These are phyloP conservation scores for Nansenia antarctica DNA, from an alignment of 2,113 vertebrate genomes.

Conservation along the genomic window DNA sequence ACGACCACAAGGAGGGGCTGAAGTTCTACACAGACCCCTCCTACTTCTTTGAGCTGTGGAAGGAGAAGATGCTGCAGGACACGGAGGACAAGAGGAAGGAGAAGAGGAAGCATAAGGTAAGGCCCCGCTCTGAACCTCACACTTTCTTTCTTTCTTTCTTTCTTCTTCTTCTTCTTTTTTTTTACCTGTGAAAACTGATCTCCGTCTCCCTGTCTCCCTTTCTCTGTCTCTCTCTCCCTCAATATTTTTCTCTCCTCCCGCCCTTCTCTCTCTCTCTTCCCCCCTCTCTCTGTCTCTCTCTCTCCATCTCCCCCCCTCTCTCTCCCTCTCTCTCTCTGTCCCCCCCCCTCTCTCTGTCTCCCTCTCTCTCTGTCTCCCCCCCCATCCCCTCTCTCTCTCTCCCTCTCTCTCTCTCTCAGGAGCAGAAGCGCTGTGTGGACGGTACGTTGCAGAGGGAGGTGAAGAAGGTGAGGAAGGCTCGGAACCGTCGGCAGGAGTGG, in stretches of 20 bases:
- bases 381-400: not conserved
- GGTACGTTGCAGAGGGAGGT: constrained; percentile 97
- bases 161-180: not conserved
- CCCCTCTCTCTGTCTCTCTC: not conserved
- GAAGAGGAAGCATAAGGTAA: constrained; percentile 78
- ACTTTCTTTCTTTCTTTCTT: too few species aligned
- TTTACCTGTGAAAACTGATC: too few species aligned
- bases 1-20: constrained; percentile 94
- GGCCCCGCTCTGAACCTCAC: not conserved
- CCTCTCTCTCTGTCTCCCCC: not conserved
- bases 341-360: not conserved
- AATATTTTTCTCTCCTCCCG: not conserved
- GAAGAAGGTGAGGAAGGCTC: constrained; percentile 98
- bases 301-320: not conserved
- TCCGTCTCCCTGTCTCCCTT: not conserved
- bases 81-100: constrained; percentile 99
- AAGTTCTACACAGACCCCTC: constrained; percentile 98
- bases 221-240: not conserved
- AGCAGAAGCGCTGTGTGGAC: constrained; percentile 92
- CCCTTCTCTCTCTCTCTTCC: not conserved
- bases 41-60: constrained; percentile 99
- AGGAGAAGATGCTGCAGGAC: constrained; percentile 99
- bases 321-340: not conserved
- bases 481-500: constrained; percentile 98
- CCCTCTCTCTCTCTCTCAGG: constrained; percentile 65